Conservation (phyloP, 2,888 invertebrate species). For the Epinotia bilunana region DNA sequence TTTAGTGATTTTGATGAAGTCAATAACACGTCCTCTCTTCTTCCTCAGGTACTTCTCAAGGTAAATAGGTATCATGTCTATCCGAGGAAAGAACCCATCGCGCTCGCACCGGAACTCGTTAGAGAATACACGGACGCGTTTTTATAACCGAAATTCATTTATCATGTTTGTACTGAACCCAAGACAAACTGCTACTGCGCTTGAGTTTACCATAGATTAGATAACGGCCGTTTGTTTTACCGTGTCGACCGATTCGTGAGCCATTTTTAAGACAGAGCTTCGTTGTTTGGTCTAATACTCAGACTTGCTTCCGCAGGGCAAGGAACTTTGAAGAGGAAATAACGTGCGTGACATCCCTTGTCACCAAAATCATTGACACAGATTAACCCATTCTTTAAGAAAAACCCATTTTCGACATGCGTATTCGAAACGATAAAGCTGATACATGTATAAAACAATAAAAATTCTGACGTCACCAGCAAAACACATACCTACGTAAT, state of each 20-base stretch:
- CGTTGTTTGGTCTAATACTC: constrained; percentile 73
- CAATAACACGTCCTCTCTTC: constrained; percentile 80
- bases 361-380: constrained; percentile 22
- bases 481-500: constrained; percentile 37
- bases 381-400: not conserved
- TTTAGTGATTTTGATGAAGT: constrained; percentile 53
- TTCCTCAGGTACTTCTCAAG: constrained; percentile 84
- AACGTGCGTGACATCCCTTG: constrained; percentile 52
- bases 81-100: constrained; percentile 76
- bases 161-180: constrained; percentile 82
- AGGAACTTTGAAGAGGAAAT: constrained; percentile 62
- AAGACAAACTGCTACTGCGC: constrained; percentile 83
- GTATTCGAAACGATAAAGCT: not conserved
- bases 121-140: constrained; percentile 77
- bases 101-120: constrained; percentile 80
- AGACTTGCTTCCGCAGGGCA: constrained; percentile 64
- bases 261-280: constrained; percentile 78
- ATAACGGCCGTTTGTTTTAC: constrained; percentile 80
- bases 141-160: constrained; percentile 81
- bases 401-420: not conserved
- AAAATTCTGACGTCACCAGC: not conserved
- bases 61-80: constrained; percentile 83
- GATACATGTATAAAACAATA: constrained; percentile 3
- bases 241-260: constrained; percentile 78
- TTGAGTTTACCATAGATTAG: constrained; percentile 83